A percentile compares a stretch with the other conserved stretches of the same genome.
These are phyloP conservation scores for Ips typographus DNA, from an alignment of 1,140 invertebrate genomes.

Conservation along the genomic window DNA sequence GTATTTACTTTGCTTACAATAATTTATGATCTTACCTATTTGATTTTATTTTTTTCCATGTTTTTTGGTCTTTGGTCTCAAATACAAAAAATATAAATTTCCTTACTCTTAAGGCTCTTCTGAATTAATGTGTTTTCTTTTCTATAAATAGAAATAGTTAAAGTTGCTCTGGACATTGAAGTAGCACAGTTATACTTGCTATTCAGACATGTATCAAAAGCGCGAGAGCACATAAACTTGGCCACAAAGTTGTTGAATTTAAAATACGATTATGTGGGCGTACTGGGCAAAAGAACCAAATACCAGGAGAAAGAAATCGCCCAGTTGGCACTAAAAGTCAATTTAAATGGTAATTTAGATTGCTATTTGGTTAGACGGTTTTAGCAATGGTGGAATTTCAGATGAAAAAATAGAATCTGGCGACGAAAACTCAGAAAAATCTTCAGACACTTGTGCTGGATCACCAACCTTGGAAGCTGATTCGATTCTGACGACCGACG, in stretches of 20 bases:
- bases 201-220: slow-evolving; percentile 71
- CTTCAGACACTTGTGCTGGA: background rate
- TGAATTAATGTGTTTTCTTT: slow-evolving; percentile 13
- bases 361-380: background rate
- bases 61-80: no score
- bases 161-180: slow-evolving; percentile 73
- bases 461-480: slow-evolving; percentile 16
- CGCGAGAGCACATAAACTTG: slow-evolving; percentile 65
- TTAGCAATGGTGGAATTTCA: background rate
- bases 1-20: no score
- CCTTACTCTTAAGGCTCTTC: background rate
- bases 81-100: background rate
- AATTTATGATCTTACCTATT: no score
- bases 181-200: slow-evolving; percentile 70
- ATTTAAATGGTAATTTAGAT: slow-evolving; percentile 24
- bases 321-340: slow-evolving; percentile 60
- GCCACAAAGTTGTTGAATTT: slow-evolving; percentile 65
- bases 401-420: slow-evolving; percentile 3
- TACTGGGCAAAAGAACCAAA: slow-evolving; percentile 85
- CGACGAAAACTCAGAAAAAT: background rate
- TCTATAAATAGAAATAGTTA: slow-evolving; percentile 53
- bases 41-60: no score
- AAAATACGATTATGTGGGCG: slow-evolving; percentile 65
- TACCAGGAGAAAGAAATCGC: slow-evolving; percentile 80
- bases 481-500: slow-evolving; percentile 41